Base-by-base conservation (phyloP, 1,140 invertebrate species). In the Drosophila kanapiae region DNA sequence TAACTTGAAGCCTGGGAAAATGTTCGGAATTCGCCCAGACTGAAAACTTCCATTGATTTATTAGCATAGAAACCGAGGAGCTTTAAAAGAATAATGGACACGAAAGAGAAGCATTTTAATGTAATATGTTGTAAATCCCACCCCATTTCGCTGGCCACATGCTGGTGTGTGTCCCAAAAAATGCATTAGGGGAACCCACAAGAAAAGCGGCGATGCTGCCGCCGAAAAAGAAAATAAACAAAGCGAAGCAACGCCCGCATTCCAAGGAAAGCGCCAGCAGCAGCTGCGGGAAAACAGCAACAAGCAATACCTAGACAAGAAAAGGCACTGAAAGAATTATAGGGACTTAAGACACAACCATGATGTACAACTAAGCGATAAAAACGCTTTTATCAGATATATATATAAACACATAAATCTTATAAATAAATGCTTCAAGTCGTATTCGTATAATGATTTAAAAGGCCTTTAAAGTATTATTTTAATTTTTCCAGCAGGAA, bases 221-320 rank as follows among this genome's bases (percentile, higher is more conserved):
- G 43, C 72, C 48, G 47, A 83, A 37, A 75, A 63, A 56, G 60
- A 82, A 59, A 78, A 78, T 74, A 72, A 77, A 86, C 64, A 72
- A 82, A 38, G 68, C 57, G 67, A 48, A 80, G 77, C 74, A 90
- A 84, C 85, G 84, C 84, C 84, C 84, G 84, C 84, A 87, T 87
- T 87, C 84, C 84, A 65, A 88, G 70, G 84, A 88, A 87, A 88
- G 84, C 84, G 84, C 84, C 84, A 70, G 79, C 82, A 78, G 82
- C 82, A 86, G 82, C 82, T 75, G 83, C 82, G 78, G 68, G 78
- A 80, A 63, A 84, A 79, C 57, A 74, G 29, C 14, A 23, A 62
- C 57, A 29, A 43, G 45, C 63, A 65, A 42, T 48, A 51, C 16
- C 51, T 53, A 27, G 23, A n/a, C 49, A 6, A 16, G 35, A 3